These are phyloP conservation scores for Psilopsiagon aymara DNA, from an alignment of 2,113 vertebrate genomes.

Conservation along the genomic window DNA sequence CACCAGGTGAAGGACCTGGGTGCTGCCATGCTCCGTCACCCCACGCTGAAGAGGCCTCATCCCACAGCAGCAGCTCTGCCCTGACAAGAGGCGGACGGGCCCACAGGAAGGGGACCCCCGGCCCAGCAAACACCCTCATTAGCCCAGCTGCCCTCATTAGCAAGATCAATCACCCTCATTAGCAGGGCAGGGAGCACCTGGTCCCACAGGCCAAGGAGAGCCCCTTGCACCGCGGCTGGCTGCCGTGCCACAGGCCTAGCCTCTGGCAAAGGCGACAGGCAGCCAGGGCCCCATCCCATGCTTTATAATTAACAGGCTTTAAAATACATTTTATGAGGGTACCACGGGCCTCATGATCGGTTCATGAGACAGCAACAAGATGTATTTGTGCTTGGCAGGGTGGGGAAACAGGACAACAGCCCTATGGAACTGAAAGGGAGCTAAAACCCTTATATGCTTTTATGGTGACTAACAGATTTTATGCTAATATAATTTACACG, in stretches of 20 bases:
- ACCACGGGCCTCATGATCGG: background rate
- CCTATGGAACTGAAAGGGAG: background rate
- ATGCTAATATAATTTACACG: background rate
- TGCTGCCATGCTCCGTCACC: fast-evolving
- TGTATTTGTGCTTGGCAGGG: background rate
- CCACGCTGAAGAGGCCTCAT: fast-evolving
- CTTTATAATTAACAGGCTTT: conserved; percentile 22
- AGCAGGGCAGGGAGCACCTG: background rate
- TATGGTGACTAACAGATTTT: background rate
- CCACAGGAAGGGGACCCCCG: fast-evolving
- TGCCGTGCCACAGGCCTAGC: background rate
- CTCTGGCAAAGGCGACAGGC: background rate
- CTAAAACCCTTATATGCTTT: background rate
- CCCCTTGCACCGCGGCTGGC: fast-evolving
- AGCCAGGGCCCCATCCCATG: background rate
- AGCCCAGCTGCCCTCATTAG: background rate
- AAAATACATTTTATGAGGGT: background rate
- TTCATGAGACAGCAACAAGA: background rate
- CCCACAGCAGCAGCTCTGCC: background rate
- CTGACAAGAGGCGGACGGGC: fast-evolving
- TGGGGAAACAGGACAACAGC: background rate
- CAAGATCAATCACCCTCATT: background rate
- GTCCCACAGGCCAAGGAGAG: background rate
- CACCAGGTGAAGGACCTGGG: fast-evolving
- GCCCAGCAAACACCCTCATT: background rate